Evolutionary conservation across 2,888 invertebrate species (phyloP), one percentile per base, ranked within the genome.

Genomic region (Drosophila pseudotalamancana): DNA sequence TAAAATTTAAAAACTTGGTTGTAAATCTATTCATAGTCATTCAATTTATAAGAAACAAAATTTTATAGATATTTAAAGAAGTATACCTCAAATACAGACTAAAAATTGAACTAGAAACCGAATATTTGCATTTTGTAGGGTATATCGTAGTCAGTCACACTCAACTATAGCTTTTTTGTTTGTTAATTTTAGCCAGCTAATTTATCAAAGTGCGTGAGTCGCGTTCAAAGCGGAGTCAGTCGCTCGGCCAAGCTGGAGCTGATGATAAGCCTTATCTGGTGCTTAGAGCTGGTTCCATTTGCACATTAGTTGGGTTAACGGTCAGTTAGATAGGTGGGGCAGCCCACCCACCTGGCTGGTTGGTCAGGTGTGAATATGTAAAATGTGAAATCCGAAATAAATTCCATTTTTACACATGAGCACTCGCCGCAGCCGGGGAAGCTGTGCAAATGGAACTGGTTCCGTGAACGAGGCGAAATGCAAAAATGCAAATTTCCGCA

Each of bases 401-500:
- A 75, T 78, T 72, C 53, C 54, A 62, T 61, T 76, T 76, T 76
- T 68, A 77, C 74, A 77, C 74, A 77, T 75, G 77, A 72, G 57
- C 50, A 60, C 55, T 48, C 53, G 59, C 21, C 49, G 25, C 14
- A 3, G 23, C 23, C n/a, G n/a, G n/a, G n/a, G n/a, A 23, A 12
- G 50, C 19, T 16, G 14, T 34, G 9, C n/a, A n/a, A n/a, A n/a
- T 21, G 62, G 63, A 54, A 29, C 72, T 39, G 59, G n/a, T 72
- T 65, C 65, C 72, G 75, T 31, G 37, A 43, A 35, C 43, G 35
- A 39, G n/a, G 45, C 59, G 62, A 70, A 78, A 86, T 85, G 78
- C 73, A 87, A 84, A 70, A 78, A 86, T 85, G 78, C 73, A 87
- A 84, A 84, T 84, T 84, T 79, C 71, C 72, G 50, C 35, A 50